Conservation (phyloP, 2,797 vertebrate genomes). For the Peromyscus attwateri region DNA sequence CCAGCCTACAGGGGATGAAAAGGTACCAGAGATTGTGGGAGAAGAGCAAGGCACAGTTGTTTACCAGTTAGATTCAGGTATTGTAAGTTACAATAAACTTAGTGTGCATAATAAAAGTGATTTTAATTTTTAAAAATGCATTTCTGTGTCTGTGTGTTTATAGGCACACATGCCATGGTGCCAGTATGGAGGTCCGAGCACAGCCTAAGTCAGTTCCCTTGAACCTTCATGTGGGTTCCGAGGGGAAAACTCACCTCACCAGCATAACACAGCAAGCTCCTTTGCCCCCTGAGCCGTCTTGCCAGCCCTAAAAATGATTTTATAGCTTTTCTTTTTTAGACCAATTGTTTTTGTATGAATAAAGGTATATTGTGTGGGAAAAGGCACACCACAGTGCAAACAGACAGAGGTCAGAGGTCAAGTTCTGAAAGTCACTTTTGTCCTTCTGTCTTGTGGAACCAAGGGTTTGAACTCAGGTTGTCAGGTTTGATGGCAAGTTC, state of each 20-base stretch:
- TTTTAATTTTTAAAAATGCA: neutral
- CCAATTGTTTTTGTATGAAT: neutral
- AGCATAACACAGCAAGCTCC: neutral
- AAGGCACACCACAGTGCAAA: too few relatives aligned
- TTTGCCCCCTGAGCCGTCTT: neutral
- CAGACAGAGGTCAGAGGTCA: neutral
- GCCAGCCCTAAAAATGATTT: neutral
- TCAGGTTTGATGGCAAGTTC: neutral
- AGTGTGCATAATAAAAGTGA: neutral
- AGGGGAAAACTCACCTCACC: neutral
- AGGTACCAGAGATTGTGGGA: constrained; percentile 74
- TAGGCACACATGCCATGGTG: neutral
- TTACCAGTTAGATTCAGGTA: constrained; percentile 92
- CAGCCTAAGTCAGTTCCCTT: neutral
- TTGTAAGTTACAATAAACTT: neutral
- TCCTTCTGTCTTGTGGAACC: neutral
- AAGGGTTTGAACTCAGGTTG: neutral
- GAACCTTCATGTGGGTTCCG: neutral
- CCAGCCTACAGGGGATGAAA: constrained; percentile 87
- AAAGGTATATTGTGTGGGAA: neutral
- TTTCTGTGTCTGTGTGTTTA: too few relatives aligned
- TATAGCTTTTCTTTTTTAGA: neutral
- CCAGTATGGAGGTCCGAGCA: neutral
- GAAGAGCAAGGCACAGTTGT: constrained; percentile 90
- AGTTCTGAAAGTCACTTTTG: neutral